phyloP scores from a whole-genome alignment of 2,113 vertebrate genomes.

The Eudyptes chrysolophus region DNA sequence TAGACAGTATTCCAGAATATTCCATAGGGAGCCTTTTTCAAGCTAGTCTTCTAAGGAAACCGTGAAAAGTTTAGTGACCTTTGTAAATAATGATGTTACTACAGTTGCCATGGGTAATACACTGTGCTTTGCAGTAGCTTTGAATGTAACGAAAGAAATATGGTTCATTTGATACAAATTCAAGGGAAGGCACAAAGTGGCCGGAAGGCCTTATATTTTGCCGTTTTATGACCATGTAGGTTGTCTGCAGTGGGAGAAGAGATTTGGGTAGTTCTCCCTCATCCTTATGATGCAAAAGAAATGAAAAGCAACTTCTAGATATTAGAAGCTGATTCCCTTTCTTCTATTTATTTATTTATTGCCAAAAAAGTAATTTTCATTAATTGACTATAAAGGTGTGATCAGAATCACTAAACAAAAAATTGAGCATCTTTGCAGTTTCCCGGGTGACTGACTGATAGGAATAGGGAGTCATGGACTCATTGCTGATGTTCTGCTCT shows the following conservation, averaged over 20 bases:
- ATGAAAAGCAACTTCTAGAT: constrained; percentile 16
- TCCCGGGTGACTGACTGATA: neutral
- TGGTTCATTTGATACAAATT: neutral
- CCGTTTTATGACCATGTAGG: constrained; percentile 1
- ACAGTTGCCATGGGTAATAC: neutral
- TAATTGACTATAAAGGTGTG: neutral
- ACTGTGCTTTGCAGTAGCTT: neutral
- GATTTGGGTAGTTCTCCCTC: neutral
- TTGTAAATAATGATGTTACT: neutral
- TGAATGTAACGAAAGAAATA: neutral
- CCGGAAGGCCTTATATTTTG: neutral
- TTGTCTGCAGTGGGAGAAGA: constrained; percentile 10
- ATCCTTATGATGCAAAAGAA: neutral
- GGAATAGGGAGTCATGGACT: neutral
- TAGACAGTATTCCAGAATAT: neutral
- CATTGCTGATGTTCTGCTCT: neutral
- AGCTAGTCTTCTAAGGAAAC: neutral
- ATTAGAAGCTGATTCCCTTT: constrained; percentile 6
- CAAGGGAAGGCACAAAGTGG: neutral
- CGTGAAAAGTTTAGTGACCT: neutral
- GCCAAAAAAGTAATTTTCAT: neutral
- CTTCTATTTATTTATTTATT: constrained; percentile 21
- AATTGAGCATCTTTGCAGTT: neutral
- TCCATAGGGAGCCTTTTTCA: neutral
- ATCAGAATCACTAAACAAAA: neutral